phyloP scores from a whole-genome alignment of 2,888 invertebrate species.

The Scaeva pyrastri region DNA sequence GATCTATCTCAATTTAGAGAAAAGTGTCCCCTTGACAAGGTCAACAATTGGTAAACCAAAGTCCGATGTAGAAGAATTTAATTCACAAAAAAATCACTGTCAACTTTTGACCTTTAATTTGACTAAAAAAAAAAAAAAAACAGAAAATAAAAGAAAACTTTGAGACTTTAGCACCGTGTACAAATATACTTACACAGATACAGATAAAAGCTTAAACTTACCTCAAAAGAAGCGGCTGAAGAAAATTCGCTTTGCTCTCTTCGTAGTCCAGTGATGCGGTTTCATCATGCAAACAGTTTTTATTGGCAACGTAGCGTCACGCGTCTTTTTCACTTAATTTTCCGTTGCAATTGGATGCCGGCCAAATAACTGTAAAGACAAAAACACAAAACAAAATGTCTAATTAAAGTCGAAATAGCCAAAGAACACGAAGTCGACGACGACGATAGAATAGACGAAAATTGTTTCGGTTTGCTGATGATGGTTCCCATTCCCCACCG shows the following conservation, averaged over 20 bases:
- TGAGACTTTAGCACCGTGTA: conserved; percentile 32
- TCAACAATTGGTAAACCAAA: conserved; percentile 14
- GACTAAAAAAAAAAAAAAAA: background rate
- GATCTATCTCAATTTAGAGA: conserved; percentile 8
- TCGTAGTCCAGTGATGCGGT: conserved; percentile 63
- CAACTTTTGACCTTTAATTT: conserved; percentile 23
- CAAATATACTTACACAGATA: background rate
- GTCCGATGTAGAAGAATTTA: background rate
- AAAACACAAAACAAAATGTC: conserved; percentile 42
- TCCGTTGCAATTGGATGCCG: conserved; percentile 69
- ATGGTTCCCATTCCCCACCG: background rate
- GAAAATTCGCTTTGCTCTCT: conserved; percentile 27
- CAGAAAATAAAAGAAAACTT: conserved; percentile 26
- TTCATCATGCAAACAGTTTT: conserved; percentile 56
- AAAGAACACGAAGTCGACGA: background rate
- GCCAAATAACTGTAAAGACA: conserved; percentile 68
- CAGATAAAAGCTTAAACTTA: conserved; percentile 16
- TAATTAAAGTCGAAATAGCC: conserved; percentile 66
- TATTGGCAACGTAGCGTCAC: conserved; percentile 71
- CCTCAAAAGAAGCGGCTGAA: conserved; percentile 39
- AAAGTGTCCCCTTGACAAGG: conserved; percentile 20
- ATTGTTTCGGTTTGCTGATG: conserved; percentile 50
- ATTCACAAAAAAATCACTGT: conserved; percentile 21
- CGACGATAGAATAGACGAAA: conserved; percentile 14
- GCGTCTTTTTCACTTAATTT: conserved; percentile 73